Percentiles rank a stretch among this genome's conserved stretches.
Evolutionary conservation across 2,113 vertebrate species (phyloP).

Genomic region (Myanophis thanlyinensis): DNA sequence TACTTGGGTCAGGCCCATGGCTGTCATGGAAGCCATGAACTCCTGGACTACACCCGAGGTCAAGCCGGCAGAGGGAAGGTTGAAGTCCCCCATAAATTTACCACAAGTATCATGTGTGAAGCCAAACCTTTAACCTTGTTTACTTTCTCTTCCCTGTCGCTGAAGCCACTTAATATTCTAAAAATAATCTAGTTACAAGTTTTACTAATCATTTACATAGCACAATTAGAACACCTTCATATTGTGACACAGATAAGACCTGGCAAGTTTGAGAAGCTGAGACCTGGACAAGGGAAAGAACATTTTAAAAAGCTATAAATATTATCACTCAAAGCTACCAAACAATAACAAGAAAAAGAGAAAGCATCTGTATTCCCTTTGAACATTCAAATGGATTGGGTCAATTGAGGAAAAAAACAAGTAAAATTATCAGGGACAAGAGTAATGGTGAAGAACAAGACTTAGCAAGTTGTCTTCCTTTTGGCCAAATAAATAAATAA

Average conservation of each 20-base stretch:
- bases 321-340: neutral
- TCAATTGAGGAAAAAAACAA: neutral
- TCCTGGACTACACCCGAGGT: no score
- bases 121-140: neutral
- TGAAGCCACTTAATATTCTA: neutral
- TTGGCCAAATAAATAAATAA: neutral
- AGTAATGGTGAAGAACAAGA: neutral
- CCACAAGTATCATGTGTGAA: neutral
- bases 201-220: neutral
- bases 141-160: neutral
- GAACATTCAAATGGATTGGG: neutral
- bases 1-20: no score
- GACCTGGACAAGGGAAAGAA: neutral
- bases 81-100: no score
- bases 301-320: neutral
- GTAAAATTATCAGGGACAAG: neutral
- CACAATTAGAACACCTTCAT: neutral
- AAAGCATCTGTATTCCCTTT: neutral
- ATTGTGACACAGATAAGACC: neutral
- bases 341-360: neutral
- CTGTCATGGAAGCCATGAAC: no score
- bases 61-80: no score
- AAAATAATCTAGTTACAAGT: slow-evolving; percentile 18
- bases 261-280: neutral
- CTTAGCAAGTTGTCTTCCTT: neutral